Conservation (phyloP, 2,797 vertebrate genomes). For the Chromobotia macracanthus region DNA sequence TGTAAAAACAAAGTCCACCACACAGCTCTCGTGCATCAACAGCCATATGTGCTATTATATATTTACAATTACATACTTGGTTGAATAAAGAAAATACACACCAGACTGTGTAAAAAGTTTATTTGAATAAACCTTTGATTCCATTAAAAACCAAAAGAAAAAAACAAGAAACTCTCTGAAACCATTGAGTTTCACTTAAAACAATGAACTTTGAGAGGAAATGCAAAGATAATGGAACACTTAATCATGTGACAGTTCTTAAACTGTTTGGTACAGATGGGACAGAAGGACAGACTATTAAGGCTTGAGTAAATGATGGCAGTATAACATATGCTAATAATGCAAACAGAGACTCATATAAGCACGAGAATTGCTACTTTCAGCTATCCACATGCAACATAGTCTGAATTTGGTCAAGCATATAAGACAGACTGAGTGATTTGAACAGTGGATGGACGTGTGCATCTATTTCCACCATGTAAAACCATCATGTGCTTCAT, state of each 20-base stretch:
- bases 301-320: conserved; percentile 77
- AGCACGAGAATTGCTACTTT: conserved; percentile 27
- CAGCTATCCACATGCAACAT: conserved; percentile 41
- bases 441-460: conserved; percentile 22
- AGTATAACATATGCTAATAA: conserved; percentile 79
- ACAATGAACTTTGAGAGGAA: conserved; percentile 65
- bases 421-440: conserved; percentile 21
- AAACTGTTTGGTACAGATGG: conserved; percentile 49
- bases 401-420: conserved; percentile 51
- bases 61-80: too few species aligned
- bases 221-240: conserved; percentile 77
- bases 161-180: too few species aligned
- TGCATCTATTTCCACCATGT: conserved; percentile 25
- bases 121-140: background rate
- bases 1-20: background rate
- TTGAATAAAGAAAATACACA: too few species aligned
- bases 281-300: conserved; percentile 78
- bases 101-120: too few species aligned
- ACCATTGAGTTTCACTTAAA: too few species aligned
- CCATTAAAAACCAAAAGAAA: background rate
- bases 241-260: conserved; percentile 78
- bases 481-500: conserved; percentile 31
- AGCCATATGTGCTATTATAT: too few species aligned
- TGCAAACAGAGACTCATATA: conserved; percentile 32
- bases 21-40: too few species aligned